These are phyloP conservation scores for Tupaia chinensis DNA, from an alignment of 2,113 vertebrate genomes.

Conservation along the genomic window DNA sequence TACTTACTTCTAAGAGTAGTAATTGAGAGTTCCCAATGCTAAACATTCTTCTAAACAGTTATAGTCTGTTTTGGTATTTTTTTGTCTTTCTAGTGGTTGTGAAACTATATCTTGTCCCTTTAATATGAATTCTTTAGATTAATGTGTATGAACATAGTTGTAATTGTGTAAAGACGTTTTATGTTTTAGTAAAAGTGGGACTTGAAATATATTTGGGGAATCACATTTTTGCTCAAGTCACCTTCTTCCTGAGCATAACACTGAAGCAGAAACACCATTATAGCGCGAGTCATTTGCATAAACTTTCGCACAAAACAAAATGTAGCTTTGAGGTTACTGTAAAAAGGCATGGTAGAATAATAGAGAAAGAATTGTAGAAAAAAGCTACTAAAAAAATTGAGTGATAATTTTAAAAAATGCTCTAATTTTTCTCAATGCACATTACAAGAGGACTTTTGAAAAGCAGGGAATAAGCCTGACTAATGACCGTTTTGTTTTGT, in stretches of 20 bases:
- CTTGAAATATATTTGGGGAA: not conserved
- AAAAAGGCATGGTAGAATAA: not conserved
- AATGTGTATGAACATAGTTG: not conserved
- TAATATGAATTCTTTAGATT: not conserved
- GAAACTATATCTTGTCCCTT: not conserved
- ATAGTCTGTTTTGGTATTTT: not conserved
- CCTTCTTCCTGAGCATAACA: not conserved
- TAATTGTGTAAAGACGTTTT: not conserved
- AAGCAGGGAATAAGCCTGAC: not conserved
- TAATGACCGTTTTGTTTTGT: not conserved
- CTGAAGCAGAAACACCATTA: not conserved
- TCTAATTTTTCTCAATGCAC: not conserved
- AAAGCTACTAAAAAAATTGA: not conserved
- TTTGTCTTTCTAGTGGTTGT: not conserved
- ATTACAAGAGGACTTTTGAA: not conserved
- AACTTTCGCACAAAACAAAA: not conserved
- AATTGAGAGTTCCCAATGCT: not conserved
- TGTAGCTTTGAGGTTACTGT: not conserved
- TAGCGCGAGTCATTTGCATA: not conserved
- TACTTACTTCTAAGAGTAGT: not conserved
- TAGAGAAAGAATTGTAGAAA: not conserved
- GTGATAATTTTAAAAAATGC: not conserved
- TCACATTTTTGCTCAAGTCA: not conserved
- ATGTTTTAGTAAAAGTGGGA: not conserved
- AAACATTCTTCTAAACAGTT: not conserved